Conservation (phyloP, 1,140 invertebrate species). For the Musca domestica region DNA sequence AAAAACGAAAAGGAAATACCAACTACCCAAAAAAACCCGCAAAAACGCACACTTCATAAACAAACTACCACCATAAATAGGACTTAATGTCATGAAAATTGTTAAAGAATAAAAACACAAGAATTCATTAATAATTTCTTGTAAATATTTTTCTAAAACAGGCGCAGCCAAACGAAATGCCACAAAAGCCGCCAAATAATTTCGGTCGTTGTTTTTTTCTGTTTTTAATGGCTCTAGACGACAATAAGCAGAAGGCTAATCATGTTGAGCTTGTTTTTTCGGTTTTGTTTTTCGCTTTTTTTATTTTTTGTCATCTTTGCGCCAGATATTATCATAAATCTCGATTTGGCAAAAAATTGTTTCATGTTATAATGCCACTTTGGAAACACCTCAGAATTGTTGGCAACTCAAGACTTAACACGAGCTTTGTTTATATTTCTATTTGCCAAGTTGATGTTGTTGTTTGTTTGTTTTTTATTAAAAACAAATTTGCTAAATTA, state of each 20-base stretch:
- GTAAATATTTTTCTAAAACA: conserved; percentile 10
- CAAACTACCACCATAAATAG: conserved; percentile 8
- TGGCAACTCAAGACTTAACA: too few species aligned
- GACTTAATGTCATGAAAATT: conserved; percentile 18
- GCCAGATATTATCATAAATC: conserved; percentile 18
- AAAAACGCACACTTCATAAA: background rate
- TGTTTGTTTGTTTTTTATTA: background rate
- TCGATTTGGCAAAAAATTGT: conserved; percentile 10
- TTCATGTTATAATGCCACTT: conserved; percentile 16
- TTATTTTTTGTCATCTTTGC: background rate
- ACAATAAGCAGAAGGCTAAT: background rate
- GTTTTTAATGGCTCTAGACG: too few species aligned
- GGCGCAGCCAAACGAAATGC: background rate
- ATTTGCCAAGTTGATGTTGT: background rate
- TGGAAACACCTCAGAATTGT: conserved; percentile 11
- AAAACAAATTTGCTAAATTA: conserved; percentile 14
- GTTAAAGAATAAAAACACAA: background rate
- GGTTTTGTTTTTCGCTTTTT: conserved; percentile 4
- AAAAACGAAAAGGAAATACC: too few species aligned
- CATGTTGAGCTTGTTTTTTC: background rate
- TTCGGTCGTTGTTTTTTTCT: background rate
- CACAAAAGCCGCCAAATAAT: conserved; percentile 16
- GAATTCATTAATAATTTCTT: conserved; percentile 21
- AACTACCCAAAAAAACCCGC: background rate
- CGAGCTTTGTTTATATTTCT: too few species aligned